Base-by-base conservation (phyloP, 2,888 invertebrate species). In the Altica lythri region DNA sequence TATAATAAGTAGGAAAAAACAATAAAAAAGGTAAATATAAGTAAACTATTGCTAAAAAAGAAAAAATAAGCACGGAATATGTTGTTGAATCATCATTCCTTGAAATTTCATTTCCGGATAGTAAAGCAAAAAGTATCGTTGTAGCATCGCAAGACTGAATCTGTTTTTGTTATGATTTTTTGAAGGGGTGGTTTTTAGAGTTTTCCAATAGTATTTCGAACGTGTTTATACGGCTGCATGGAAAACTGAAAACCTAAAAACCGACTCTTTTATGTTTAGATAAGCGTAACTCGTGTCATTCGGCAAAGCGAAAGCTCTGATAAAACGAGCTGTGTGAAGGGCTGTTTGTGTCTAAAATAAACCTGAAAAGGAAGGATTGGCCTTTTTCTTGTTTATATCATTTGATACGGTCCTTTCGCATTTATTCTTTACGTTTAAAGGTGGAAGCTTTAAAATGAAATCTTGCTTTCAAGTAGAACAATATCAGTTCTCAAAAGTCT, bases 151-250 rank as follows among this genome's bases (percentile, higher is more conserved):
- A 32, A 40, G 30, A 49, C n/a, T 32, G 10, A 49, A 49, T 48
- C 29, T 48, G 48, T 48, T 48, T 48, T 38, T 14, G 40, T 49
- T 49, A 40, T 49, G 40, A 49, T 40, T 40, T 49, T 49, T 46
- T 49, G 30, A 9, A 17, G 32, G 40, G 19, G 4, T 18, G 30
- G 13, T 17, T 40, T 49, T 49, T 30, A 29, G 38, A 30, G 40
- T 48, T 48, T 48, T 30, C 29, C 34, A 35, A 45, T 45, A 34
- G 45, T 45, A 45, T 46, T 46, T 37, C 35, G 35, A 17, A 49
- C 40, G 40, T 49, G 49, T 49, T 49, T 49, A 49, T 30, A 25
- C 32, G 12, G 42, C 19, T 40, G 40, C 12, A 40, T 40, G 49
- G 6, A 49, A 40, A 47, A 14, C 49, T 40, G 19, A 48, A 46